Evolutionary conservation across 2,113 vertebrate species (phyloP), one percentile per base, ranked within the genome.

Genomic region (Lipophrys pholis): DNA sequence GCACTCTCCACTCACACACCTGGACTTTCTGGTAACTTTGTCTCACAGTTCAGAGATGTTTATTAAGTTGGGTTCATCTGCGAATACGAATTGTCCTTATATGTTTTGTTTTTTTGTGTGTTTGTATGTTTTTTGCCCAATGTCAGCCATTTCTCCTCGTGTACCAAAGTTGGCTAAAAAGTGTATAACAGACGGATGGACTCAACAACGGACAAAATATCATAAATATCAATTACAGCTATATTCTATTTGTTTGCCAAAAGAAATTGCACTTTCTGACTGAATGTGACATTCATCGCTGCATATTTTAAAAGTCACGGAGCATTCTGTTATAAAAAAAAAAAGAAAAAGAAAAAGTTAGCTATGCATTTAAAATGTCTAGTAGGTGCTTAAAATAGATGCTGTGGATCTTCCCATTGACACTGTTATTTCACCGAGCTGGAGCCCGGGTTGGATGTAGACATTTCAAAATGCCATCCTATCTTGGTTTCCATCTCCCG

Each of bases 391-490:
- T 68, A 74, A 80, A 83, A 77, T 76, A 87, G 82, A 39, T 59
- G 64, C 43, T 52, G 55, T 87, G 75, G 81, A 81, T 88, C 69
- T 81, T 67, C 57, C 69, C 30, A 70, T 58, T 76, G 72, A 81
- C 69, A 79, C 50, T 56, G 75, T 83, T 84, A 67, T 72, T 68
- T 60, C 70, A 69, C 40, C 56, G 59, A 81, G 65, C 61, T 16
- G 54, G 75, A 52, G 67, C 59, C 30, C 3, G 8, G 57, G 16
- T 76, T 6, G n/a, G 54, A 57, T 76, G 67, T 41, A 78, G 85
- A 81, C 67, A 78, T 89, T 89, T 88, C 70, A 69, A 90, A 89
- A 88, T 83, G 83, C 46, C 72, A 85, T 45, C 58, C 57, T 73
- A 84, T 83, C 77, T 69, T 21, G 53, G 46, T 41, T 35, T 80